These are phyloP conservation scores for Trissoscelio sp. DNA, from an alignment of 2,888 invertebrate genomes.

Conservation along the genomic window DNA sequence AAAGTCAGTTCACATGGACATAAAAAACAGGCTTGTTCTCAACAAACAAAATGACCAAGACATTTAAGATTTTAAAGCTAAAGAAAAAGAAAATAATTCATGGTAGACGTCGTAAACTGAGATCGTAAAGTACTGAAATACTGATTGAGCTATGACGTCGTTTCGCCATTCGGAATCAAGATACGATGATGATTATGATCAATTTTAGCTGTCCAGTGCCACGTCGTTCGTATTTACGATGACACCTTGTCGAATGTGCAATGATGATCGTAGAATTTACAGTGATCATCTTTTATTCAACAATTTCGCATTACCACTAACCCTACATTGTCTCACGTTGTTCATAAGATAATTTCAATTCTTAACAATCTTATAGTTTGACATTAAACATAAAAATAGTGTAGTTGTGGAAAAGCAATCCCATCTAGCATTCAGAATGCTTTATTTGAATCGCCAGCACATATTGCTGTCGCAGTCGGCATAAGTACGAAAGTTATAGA, in stretches of 20 bases:
- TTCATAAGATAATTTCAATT: constrained; percentile 48
- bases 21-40: constrained; percentile 9
- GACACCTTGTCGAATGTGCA: constrained; percentile 39
- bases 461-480: constrained; percentile 36
- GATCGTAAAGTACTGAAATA: constrained; percentile 37
- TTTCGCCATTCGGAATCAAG: constrained; percentile 17
- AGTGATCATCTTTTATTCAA: constrained; percentile 39
- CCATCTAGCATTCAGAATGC: constrained; percentile 19
- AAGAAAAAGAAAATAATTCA: constrained; percentile 35
- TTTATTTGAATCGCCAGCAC: constrained; percentile 49
- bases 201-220: constrained; percentile 29
- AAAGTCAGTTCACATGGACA: background rate
- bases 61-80: constrained; percentile 18
- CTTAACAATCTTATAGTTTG: constrained; percentile 24
- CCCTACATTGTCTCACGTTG: constrained; percentile 16
- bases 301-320: constrained; percentile 2
- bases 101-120: constrained; percentile 30
- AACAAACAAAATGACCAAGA: constrained; percentile 15
- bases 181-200: constrained; percentile 47
- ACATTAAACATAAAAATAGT: constrained; percentile 35
- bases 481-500: constrained; percentile 59
- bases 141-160: constrained; percentile 34
- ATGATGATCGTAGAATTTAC: constrained; percentile 37
- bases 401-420: constrained; percentile 38
- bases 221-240: constrained; percentile 48